Evolutionary conservation across 1,140 invertebrate species (phyloP), one percentile per base, ranked within the genome.

Genomic region (Bacillus rossius): DNA sequence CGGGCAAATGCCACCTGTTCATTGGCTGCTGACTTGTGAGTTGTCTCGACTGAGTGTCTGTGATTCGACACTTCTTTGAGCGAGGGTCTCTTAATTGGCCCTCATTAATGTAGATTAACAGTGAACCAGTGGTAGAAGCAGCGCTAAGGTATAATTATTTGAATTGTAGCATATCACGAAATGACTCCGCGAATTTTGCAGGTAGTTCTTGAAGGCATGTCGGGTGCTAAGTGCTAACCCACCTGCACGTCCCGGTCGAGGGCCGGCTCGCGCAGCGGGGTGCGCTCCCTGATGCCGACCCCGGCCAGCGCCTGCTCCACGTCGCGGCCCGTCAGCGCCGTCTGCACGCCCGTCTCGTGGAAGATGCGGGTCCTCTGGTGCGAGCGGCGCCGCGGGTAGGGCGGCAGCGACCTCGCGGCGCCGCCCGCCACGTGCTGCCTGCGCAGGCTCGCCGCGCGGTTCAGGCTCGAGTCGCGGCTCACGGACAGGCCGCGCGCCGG

Each of bases 291-390:
- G 41, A 80, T 78, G 3, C 75, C 69, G 10, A 82, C 66, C 0
- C 86, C 88, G 0, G 80, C 78, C 29, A 90, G 71, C 17, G 84
- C 84, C 10, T 84, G 82, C 42, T 87, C 84, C 13, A 91, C 76
- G 66, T 91, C 89, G 1, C 73, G 68, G 40, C 83, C 81, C 0
- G 86, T 81, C 20, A 91, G 69, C 7, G 84, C 86, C 0, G 89
- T 92, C 67, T 92, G 89, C 3, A 82, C 79, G 14, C 78, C 77
- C 0, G 78, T 86, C 71, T 92, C 89, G 58, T 90, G 88, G 68
- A 89, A 91, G 56, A 92, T 91, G 63, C 82, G 78, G 0, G 85
- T 89, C 65, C 78, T 79, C 16, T 23, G 38, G 19, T 19, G 29
- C 13, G 19, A 23, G 0, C 54, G 38, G 19, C 43, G 10, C 8